These are phyloP conservation scores for Drosophila pallidifrons DNA, from an alignment of 1,140 invertebrate genomes.

Conservation along the genomic window DNA sequence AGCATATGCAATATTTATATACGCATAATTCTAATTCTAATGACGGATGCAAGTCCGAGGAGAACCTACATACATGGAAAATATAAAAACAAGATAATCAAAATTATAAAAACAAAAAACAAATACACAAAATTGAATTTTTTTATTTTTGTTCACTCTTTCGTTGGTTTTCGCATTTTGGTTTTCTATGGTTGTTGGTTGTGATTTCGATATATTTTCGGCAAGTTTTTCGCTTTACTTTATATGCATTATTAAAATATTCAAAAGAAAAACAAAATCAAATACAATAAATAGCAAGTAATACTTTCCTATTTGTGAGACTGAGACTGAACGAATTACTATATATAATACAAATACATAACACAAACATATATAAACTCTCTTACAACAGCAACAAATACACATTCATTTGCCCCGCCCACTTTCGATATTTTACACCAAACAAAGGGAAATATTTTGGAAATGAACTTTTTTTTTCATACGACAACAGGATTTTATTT, in stretches of 20 bases:
- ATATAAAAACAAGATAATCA: slow-evolving; percentile 83
- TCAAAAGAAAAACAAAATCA: slow-evolving; percentile 18
- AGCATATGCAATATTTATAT: slow-evolving; percentile 12
- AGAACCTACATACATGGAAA: slow-evolving; percentile 77
- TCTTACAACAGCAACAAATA: slow-evolving; percentile 5
- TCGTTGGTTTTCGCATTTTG: slow-evolving; percentile 28
- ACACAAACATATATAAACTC: slow-evolving; percentile 12
- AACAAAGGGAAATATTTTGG: slow-evolving; percentile 5
- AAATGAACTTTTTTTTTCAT: background rate
- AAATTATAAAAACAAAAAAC: slow-evolving; percentile 69
- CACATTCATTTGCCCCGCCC: slow-evolving; percentile 24
- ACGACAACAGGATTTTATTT: slow-evolving; percentile 11
- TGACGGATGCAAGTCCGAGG: slow-evolving; percentile 34
- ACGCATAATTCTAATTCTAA: slow-evolving; percentile 54
- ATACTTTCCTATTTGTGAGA: slow-evolving; percentile 83
- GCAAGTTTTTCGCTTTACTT: slow-evolving; percentile 21
- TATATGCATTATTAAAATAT: slow-evolving; percentile 7
- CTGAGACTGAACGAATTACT: slow-evolving; percentile 78
- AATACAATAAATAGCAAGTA: slow-evolving; percentile 48
- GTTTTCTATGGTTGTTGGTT: slow-evolving; percentile 41
- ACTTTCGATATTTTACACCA: slow-evolving; percentile 42
- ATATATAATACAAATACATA: slow-evolving; percentile 66
- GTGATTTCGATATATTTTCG: slow-evolving; percentile 29
- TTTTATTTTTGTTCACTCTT: slow-evolving; percentile 59
- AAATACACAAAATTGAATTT: slow-evolving; percentile 65